Evolutionary conservation across 2,888 invertebrate genomes (phyloP).

Genomic region (Drosophila suboccidentalis): DNA sequence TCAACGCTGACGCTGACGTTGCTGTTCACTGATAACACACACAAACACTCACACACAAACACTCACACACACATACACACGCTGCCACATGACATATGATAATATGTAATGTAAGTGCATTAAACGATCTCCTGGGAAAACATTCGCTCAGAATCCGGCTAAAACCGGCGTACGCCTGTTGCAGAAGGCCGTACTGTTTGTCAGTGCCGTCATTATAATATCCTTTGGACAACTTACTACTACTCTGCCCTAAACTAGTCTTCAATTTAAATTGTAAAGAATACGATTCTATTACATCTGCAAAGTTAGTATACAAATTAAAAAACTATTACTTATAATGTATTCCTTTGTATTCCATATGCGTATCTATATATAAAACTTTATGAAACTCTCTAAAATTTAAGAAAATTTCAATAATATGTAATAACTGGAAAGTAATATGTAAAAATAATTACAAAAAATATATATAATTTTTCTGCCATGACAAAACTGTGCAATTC

Average conservation of each 20-base stretch:
- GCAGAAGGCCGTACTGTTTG: conserved; percentile 38
- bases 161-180: conserved; percentile 68
- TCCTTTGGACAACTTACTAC: neutral
- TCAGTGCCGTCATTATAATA: neutral
- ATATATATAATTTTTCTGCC: neutral
- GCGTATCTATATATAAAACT: neutral
- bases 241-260: conserved; percentile 17
- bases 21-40: conserved; percentile 51
- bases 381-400: neutral
- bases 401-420: neutral
- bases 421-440: neutral
- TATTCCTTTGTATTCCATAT: neutral
- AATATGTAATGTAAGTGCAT: conserved; percentile 29
- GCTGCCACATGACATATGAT: conserved; percentile 34
- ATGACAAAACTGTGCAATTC: neutral
- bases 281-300: neutral
- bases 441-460: neutral
- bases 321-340: neutral
- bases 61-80: neutral
- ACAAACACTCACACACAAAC: conserved; percentile 14
- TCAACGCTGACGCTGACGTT: conserved; percentile 29
- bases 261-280: neutral
- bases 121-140: conserved; percentile 9
- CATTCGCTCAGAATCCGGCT: conserved; percentile 49
- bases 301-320: neutral